Conservation (phyloP, 2,113 vertebrate species). For the Xenopus tropicalis region DNA sequence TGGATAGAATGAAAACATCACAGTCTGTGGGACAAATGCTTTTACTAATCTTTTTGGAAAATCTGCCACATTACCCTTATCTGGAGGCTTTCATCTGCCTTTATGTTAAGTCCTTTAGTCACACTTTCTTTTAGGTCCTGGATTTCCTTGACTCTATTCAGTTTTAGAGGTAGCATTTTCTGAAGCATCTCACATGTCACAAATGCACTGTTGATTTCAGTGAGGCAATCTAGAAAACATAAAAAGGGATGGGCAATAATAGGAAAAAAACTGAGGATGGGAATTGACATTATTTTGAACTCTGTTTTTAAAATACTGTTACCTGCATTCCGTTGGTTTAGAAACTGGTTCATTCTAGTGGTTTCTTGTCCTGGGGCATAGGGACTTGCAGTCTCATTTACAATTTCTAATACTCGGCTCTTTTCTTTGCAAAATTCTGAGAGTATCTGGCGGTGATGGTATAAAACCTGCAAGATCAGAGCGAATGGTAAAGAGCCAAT, state of each 20-base stretch:
- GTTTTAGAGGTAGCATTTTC: background rate
- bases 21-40: no score
- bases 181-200: background rate
- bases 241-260: background rate
- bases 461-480: constrained; percentile 8
- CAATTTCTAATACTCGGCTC: constrained; percentile 16
- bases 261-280: background rate
- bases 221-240: background rate
- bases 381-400: constrained; percentile 13
- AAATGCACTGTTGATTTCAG: background rate
- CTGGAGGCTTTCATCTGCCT: constrained; percentile 21
- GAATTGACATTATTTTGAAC: background rate
- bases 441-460: constrained; percentile 23
- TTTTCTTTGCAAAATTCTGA: constrained; percentile 21
- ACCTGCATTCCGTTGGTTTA: constrained; percentile 18
- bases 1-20: no score
- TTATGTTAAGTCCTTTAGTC: constrained; percentile 15
- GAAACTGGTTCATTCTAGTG: background rate
- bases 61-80: constrained; percentile 16
- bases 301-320: background rate
- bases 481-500: background rate
- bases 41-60: background rate
- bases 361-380: background rate
- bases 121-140: constrained; percentile 19
- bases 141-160: background rate